A percentile compares a stretch with the other conserved stretches of the same genome.
Conservation (phyloP, 2,888 invertebrate species). For the Colletes collaris region DNA sequence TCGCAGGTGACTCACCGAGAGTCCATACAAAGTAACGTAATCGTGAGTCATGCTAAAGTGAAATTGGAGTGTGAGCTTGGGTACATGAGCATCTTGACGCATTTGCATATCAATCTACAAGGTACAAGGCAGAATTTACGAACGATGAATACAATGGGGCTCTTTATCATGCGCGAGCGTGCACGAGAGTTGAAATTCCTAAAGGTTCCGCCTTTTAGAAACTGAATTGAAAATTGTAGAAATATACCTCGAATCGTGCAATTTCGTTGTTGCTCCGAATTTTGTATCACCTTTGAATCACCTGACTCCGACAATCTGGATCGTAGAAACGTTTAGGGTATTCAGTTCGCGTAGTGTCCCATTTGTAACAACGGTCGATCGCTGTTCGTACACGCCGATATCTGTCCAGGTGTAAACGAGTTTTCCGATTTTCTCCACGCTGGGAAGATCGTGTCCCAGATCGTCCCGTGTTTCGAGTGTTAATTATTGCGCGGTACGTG, state of each 20-base stretch:
- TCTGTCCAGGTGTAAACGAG: slow-evolving; percentile 51
- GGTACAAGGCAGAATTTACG: slow-evolving; percentile 31
- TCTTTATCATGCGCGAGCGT: neutral
- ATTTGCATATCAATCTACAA: slow-evolving; percentile 55
- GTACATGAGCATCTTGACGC: slow-evolving; percentile 34
- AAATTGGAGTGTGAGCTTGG: slow-evolving; percentile 47
- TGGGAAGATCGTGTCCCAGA: slow-evolving; percentile 58
- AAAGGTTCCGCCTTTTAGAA: slow-evolving; percentile 1
- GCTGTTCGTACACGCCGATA: slow-evolving; percentile 10
- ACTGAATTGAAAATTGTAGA: neutral
- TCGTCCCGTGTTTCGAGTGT: slow-evolving; percentile 40
- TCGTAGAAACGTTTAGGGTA: no score
- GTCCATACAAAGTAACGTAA: slow-evolving; percentile 49
- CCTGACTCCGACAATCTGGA: no score
- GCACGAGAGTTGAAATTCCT: neutral
- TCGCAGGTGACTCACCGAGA: slow-evolving; percentile 42
- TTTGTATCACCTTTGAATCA: neutral
- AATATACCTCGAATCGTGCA: neutral
- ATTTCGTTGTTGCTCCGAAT: neutral
- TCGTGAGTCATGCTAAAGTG: slow-evolving; percentile 43
- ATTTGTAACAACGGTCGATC: slow-evolving; percentile 17
- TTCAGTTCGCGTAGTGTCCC: slow-evolving; percentile 1
- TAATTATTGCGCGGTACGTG: slow-evolving; percentile 46
- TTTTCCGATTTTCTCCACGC: slow-evolving; percentile 57
- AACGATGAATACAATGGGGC: slow-evolving; percentile 34